Conservation (phyloP, 2,888 invertebrate species). For the Itoplectis maculator region DNA sequence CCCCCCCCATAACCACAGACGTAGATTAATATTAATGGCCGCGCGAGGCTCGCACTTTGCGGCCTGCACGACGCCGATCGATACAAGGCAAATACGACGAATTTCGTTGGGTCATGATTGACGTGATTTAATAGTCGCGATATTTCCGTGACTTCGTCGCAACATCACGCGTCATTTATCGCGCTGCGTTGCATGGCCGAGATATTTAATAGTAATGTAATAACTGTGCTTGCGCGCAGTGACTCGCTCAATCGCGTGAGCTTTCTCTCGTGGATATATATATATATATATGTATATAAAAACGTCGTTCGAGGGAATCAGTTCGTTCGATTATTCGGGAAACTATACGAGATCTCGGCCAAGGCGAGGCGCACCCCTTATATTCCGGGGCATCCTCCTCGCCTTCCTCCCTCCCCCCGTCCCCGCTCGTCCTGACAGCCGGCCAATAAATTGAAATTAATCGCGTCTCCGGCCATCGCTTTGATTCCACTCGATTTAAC, state of each 20-base stretch:
- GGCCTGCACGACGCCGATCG: slow-evolving; percentile 44
- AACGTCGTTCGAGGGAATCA: slow-evolving; percentile 13
- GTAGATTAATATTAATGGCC: slow-evolving; percentile 62
- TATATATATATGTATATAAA: too few relatives aligned
- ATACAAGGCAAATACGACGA: slow-evolving; percentile 52
- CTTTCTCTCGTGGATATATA: too few relatives aligned
- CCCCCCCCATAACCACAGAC: slow-evolving; percentile 5
- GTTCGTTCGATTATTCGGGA: slow-evolving; percentile 58
- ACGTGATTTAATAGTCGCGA: slow-evolving; percentile 53
- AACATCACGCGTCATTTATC: neutral
- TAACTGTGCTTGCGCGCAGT: slow-evolving; percentile 18
- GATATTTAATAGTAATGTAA: slow-evolving; percentile 53
- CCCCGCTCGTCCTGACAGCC: slow-evolving; percentile 57
- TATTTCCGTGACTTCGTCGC: slow-evolving; percentile 49
- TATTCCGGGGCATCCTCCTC: neutral
- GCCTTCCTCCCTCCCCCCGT: too few relatives aligned
- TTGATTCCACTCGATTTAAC: slow-evolving; percentile 66
- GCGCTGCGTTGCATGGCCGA: slow-evolving; percentile 2
- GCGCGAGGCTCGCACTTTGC: neutral
- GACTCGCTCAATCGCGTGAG: slow-evolving; percentile 24
- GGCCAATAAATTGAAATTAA: slow-evolving; percentile 73
- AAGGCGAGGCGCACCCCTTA: slow-evolving; percentile 23
- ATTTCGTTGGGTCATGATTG: slow-evolving; percentile 57
- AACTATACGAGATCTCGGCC: slow-evolving; percentile 44
- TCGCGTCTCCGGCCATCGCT: slow-evolving; percentile 68